Percentiles rank a stretch among this genome's conserved stretches.
Evolutionary conservation across 2,113 vertebrate species (phyloP).

Genomic region (Ptyas mucosa): DNA sequence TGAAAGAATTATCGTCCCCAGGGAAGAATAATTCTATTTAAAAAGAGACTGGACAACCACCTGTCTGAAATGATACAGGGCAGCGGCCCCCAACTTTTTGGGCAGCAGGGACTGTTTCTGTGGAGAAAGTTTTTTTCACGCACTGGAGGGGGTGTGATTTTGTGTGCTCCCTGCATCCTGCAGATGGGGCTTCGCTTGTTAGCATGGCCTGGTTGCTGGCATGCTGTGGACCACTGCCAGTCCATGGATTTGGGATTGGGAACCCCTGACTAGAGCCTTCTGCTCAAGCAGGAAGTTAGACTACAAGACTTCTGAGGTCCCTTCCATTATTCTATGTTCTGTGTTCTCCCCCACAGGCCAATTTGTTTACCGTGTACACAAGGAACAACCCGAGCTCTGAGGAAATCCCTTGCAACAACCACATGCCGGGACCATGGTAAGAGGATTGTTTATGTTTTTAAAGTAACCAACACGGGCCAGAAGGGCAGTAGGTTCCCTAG

Average conservation of each 20-base stretch:
- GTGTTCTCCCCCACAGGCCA: slow-evolving; percentile 44
- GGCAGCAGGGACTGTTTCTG: neutral
- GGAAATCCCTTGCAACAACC: slow-evolving; percentile 36
- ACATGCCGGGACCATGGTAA: slow-evolving; percentile 64
- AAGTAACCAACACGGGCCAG: neutral
- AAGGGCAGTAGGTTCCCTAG: neutral
- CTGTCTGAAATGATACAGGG: neutral
- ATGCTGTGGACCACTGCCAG: neutral
- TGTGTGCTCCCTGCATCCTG: neutral
- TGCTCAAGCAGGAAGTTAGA: neutral
- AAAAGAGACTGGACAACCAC: neutral
- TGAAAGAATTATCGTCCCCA: neutral
- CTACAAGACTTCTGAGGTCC: neutral
- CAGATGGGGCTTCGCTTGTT: neutral
- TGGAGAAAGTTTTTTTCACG: neutral
- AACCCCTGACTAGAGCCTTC: neutral
- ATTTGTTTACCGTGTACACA: slow-evolving; percentile 68
- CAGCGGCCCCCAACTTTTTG: neutral
- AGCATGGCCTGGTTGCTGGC: neutral
- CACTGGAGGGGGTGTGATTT: neutral
- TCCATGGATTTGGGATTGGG: neutral
- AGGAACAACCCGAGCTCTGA: slow-evolving; percentile 61
- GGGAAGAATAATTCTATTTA: neutral
- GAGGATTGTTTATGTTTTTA: neutral
- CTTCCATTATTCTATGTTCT: neutral